phyloP scores from a whole-genome alignment of 2,888 invertebrate species.

The Prosapia bicincta region DNA sequence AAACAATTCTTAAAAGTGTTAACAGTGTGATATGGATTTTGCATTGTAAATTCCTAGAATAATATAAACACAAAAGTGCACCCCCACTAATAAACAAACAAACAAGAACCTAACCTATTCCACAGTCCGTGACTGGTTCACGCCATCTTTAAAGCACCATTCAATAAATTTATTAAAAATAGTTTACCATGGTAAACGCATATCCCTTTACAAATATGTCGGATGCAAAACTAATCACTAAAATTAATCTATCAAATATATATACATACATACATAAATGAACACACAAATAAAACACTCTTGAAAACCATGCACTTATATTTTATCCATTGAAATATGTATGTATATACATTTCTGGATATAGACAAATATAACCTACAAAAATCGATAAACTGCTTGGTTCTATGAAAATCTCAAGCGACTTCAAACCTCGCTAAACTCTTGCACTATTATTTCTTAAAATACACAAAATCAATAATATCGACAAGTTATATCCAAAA shows the following conservation, averaged over 20 bases:
- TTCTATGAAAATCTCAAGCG: background rate
- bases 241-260: background rate
- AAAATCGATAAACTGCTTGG: background rate
- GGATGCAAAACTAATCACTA: background rate
- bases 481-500: slow-evolving; percentile 16
- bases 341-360: background rate
- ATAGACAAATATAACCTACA: background rate
- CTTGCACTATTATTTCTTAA: background rate
- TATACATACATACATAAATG: background rate
- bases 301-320: background rate
- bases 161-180: slow-evolving; percentile 10
- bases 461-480: background rate
- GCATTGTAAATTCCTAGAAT: no score
- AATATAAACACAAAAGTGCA: no score
- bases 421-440: background rate
- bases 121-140: background rate
- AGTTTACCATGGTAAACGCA: background rate
- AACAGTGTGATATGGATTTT: slow-evolving; percentile 4
- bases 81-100: background rate
- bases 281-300: background rate
- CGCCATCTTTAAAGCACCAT: slow-evolving; percentile 15
- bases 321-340: background rate
- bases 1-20: no score
- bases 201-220: background rate
- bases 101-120: slow-evolving; percentile 7